Percentiles rank a stretch among this genome's conserved stretches.
Conservation (phyloP, 2,797 vertebrate genomes). For the Sciurus carolinensis region DNA sequence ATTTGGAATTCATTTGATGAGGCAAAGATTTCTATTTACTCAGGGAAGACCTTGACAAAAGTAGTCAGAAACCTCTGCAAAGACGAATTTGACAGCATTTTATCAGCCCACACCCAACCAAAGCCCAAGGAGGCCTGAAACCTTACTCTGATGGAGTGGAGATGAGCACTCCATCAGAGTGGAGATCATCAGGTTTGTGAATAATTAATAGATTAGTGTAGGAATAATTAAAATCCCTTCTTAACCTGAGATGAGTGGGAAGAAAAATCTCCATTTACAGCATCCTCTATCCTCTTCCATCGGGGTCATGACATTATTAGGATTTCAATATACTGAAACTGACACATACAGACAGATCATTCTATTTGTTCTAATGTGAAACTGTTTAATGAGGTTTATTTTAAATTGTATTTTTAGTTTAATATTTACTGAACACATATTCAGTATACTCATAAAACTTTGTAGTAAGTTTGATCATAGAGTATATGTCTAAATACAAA, state of each 20-base stretch:
- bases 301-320: neutral
- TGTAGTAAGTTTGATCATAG: neutral
- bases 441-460: neutral
- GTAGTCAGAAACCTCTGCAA: neutral
- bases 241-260: constrained; percentile 27
- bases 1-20: constrained; percentile 33
- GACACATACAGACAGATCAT: neutral
- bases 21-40: constrained; percentile 19
- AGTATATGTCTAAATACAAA: neutral
- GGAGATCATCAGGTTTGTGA: neutral
- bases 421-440: neutral
- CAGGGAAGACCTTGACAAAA: neutral
- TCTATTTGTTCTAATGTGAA: neutral
- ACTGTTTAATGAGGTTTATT: constrained; percentile 21
- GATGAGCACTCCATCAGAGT: neutral
- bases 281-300: neutral
- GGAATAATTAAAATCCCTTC: constrained; percentile 72
- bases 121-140: neutral
- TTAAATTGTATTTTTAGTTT: constrained; percentile 15
- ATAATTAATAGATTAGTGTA: constrained; percentile 54
- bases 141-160: neutral
- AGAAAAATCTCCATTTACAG: neutral
- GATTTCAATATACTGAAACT: neutral
- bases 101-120: neutral
- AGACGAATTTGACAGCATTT: neutral